Evolutionary conservation across 2,888 invertebrate species (phyloP).

Genomic region (Tenthredo notha): DNA sequence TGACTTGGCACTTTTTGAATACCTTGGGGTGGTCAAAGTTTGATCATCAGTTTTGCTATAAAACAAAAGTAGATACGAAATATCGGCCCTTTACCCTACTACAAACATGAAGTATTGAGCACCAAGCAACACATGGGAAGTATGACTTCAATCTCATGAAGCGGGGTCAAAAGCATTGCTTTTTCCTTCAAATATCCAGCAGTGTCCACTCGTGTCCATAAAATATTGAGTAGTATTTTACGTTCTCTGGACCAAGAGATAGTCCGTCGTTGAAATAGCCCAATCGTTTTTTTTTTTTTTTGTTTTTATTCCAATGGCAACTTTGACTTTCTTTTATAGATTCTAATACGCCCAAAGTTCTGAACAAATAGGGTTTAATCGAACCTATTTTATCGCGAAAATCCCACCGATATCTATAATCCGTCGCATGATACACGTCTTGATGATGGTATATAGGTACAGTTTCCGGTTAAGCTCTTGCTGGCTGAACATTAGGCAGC

Average conservation of each 20-base stretch:
- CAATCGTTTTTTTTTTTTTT: background rate
- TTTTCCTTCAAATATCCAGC: conserved; percentile 10
- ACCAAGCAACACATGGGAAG: conserved; percentile 31
- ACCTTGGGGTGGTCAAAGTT: background rate
- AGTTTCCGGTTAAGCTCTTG: conserved; percentile 24
- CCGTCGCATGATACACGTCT: conserved; percentile 29
- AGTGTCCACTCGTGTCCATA: background rate
- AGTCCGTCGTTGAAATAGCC: background rate
- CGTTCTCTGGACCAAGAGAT: background rate
- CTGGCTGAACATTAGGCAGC: conserved; percentile 35
- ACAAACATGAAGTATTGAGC: conserved; percentile 20
- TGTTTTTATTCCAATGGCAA: background rate
- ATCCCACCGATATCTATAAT: background rate
- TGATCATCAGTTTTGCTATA: background rate
- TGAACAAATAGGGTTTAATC: background rate
- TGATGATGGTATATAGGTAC: background rate
- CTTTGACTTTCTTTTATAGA: background rate
- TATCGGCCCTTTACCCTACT: conserved; percentile 1
- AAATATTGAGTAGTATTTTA: conserved; percentile 45
- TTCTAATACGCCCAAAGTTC: background rate
- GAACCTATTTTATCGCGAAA: background rate
- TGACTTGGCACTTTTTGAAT: conserved; percentile 3
- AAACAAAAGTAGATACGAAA: background rate
- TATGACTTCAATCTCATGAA: conserved; percentile 39
- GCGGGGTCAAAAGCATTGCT: conserved; percentile 3